A percentile compares a stretch with the other conserved stretches of the same genome.
These are phyloP conservation scores for Danio kyathit DNA, from an alignment of 2,797 vertebrate genomes.

Conservation along the genomic window DNA sequence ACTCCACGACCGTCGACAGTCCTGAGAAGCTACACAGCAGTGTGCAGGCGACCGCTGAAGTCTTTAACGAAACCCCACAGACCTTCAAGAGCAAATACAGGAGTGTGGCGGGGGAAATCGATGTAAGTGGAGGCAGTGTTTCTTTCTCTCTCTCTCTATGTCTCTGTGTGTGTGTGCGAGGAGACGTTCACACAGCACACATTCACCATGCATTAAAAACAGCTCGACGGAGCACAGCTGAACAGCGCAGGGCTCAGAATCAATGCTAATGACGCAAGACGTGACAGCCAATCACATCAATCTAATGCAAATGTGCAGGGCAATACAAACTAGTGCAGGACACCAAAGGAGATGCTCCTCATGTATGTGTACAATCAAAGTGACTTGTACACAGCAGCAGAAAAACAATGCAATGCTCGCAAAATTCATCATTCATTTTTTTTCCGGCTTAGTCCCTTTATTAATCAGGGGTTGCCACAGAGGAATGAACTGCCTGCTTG, in stretches of 20 bases:
- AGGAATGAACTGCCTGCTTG: no score
- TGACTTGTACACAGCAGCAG: no score
- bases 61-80: constrained; percentile 77
- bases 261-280: not conserved
- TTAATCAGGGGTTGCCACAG: no score
- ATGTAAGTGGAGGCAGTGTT: constrained; percentile 79
- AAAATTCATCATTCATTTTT: no score
- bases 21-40: constrained; percentile 73
- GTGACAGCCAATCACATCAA: not conserved
- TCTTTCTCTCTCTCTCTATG: not conserved
- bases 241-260: not conserved
- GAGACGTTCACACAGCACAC: constrained; percentile 9
- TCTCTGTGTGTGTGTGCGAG: constrained; percentile 5
- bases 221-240: not conserved
- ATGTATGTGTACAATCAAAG: no score
- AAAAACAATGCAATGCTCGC: no score
- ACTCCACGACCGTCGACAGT: constrained; percentile 80
- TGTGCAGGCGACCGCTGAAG: constrained; percentile 79
- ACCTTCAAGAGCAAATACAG: constrained; percentile 88
- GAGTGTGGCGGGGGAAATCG: constrained; percentile 83
- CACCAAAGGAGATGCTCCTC: no score
- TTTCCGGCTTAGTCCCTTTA: no score
- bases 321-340: not conserved
- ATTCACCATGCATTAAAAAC: not conserved
- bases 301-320: not conserved